Conservation (phyloP, 1,140 invertebrate genomes). For the Brachionus manjavacas region DNA sequence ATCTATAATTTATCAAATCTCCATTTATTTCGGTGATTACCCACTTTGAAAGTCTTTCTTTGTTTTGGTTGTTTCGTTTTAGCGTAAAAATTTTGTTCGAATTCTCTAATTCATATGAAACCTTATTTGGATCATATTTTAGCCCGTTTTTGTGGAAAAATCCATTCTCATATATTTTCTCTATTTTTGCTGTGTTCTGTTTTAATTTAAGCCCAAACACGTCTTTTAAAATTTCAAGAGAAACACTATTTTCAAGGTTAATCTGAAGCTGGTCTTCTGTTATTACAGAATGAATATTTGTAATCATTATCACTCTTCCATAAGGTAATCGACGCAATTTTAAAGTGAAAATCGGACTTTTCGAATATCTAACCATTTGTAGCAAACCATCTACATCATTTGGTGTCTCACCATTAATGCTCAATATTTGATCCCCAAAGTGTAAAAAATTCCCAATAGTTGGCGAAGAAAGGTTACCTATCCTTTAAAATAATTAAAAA, state of each 20-base stretch:
- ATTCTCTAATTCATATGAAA: conserved; percentile 12
- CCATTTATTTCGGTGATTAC: conserved; percentile 32
- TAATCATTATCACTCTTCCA: not conserved
- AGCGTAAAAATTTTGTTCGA: not conserved
- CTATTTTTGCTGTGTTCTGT: conserved; percentile 20
- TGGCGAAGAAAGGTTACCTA: conserved; percentile 14
- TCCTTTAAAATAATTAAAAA: not conserved
- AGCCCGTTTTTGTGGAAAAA: conserved; percentile 13
- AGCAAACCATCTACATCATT: not conserved
- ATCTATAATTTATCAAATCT: conserved; percentile 25
- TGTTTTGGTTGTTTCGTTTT: not conserved
- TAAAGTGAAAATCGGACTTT: not conserved
- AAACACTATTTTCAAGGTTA: conserved; percentile 15
- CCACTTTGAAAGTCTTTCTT: conserved; percentile 16
- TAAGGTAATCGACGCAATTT: not conserved
- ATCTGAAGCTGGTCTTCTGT: not conserved
- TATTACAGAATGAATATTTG: not conserved
- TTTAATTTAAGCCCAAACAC: conserved; percentile 6
- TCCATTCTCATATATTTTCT: not conserved
- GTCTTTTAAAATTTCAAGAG: conserved; percentile 17
- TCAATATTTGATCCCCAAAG: conserved; percentile 12
- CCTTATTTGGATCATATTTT: conserved; percentile 13
- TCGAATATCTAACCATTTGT: not conserved
- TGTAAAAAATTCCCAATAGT: conserved; percentile 27
- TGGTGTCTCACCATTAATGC: not conserved